These are phyloP conservation scores for Cryptocheilus praepositus DNA, from an alignment of 2,888 invertebrate genomes.

Conservation along the genomic window DNA sequence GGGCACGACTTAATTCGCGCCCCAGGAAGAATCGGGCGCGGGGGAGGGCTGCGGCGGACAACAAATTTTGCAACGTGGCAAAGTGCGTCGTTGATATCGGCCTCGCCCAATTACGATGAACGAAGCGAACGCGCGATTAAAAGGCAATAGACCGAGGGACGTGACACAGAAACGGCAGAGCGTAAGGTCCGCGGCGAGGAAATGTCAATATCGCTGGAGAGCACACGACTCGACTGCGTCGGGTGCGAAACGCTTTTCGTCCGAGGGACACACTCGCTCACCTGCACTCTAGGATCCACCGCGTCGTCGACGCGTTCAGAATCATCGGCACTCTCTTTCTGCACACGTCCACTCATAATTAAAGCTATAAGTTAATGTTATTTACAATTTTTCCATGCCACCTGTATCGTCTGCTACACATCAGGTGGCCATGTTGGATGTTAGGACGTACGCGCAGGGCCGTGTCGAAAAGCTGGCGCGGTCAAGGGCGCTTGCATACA, in stretches of 20 bases:
- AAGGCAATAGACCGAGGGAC: too few species aligned
- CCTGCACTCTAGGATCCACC: conserved; percentile 89
- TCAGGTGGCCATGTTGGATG: conserved; percentile 71
- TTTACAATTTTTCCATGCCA: conserved; percentile 68
- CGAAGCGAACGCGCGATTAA: conserved; percentile 27
- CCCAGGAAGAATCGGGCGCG: too few species aligned
- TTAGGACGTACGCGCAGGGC: conserved; percentile 45
- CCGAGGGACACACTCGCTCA: conserved; percentile 66
- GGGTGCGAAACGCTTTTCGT: conserved; percentile 53
- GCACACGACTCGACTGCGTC: conserved; percentile 64
- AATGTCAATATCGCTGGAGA: conserved; percentile 51
- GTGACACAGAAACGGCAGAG: neutral
- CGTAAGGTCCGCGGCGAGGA: conserved; percentile 32
- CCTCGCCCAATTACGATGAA: conserved; percentile 10
- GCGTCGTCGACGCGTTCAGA: conserved; percentile 77
- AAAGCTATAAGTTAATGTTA: conserved; percentile 60
- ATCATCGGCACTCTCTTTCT: conserved; percentile 61
- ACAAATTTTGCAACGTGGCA: too few species aligned
- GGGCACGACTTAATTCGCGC: too few species aligned
- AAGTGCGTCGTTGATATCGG: neutral
- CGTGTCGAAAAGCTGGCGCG: conserved; percentile 24
- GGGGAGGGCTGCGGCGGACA: too few species aligned
- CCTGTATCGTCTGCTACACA: conserved; percentile 72
- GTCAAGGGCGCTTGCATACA: conserved; percentile 1
- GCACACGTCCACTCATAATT: conserved; percentile 64